Evolutionary conservation across 2,113 vertebrate species (phyloP).

Genomic region (Cephalopholis sonnerati): DNA sequence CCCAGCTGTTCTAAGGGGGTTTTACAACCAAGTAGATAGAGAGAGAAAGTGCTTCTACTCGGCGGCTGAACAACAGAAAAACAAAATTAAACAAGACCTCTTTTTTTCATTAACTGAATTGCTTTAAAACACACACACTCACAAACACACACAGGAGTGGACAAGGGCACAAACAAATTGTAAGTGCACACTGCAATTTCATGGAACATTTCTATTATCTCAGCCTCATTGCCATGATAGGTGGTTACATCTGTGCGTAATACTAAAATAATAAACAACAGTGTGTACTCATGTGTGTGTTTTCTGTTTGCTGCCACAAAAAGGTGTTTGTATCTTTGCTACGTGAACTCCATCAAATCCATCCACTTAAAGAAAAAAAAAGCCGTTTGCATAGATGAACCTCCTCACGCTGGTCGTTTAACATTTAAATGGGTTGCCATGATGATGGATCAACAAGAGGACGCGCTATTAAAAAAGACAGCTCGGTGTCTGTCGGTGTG

Average conservation of each 20-base stretch:
- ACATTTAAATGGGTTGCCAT: slow-evolving; percentile 67
- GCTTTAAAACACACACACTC: background rate
- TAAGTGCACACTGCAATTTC: slow-evolving; percentile 6
- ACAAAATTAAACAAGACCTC: slow-evolving; percentile 18
- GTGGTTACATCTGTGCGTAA: slow-evolving; percentile 28
- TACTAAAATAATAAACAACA: slow-evolving; percentile 16
- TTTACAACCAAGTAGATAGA: background rate
- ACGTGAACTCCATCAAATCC: slow-evolving; percentile 56
- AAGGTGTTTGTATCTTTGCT: slow-evolving; percentile 42
- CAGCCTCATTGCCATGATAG: slow-evolving; percentile 25
- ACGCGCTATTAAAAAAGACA: slow-evolving; percentile 55
- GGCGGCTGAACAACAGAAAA: background rate
- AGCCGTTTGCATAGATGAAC: slow-evolving; percentile 51
- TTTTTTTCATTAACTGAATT: slow-evolving; percentile 28
- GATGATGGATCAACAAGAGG: slow-evolving; percentile 63
- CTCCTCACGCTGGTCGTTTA: slow-evolving; percentile 57
- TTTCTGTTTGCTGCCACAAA: slow-evolving; percentile 16
- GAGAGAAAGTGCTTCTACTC: background rate
- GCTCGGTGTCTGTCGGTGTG: slow-evolving; percentile 49
- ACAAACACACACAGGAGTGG: background rate
- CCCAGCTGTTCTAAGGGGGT: background rate
- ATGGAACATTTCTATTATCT: slow-evolving; percentile 41
- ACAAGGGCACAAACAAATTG: slow-evolving; percentile 9
- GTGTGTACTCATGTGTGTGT: slow-evolving; percentile 14
- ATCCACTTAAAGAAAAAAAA: slow-evolving; percentile 35